These are phyloP conservation scores for Lycophotia porphyrea DNA, from an alignment of 2,888 invertebrate species.

Conservation along the genomic window DNA sequence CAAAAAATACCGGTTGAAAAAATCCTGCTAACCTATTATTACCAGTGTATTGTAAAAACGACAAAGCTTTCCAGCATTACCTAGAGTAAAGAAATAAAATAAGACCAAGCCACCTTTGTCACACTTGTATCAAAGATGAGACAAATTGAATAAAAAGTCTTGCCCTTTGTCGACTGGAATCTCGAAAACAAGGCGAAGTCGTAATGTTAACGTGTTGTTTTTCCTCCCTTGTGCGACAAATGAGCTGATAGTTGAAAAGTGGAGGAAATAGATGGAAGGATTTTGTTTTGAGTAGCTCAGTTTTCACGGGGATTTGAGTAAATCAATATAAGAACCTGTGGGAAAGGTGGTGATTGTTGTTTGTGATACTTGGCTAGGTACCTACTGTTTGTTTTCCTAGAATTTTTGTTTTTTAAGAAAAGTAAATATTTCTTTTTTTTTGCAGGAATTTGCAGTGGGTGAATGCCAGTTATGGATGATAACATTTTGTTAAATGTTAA, in stretches of 20 bases:
- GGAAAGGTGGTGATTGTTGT: not conserved
- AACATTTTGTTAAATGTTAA: not conserved
- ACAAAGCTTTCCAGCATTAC: conserved; percentile 46
- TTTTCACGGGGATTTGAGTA: conserved; percentile 24
- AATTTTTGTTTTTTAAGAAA: no score
- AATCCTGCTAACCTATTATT: conserved; percentile 19
- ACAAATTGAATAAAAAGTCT: conserved; percentile 66
- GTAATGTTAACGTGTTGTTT: conserved; percentile 49
- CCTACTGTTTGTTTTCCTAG: not conserved
- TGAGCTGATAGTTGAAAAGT: conserved; percentile 41
- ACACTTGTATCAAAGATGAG: conserved; percentile 60
- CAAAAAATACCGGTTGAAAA: conserved; percentile 28
- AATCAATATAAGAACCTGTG: not conserved
- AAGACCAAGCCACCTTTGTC: conserved; percentile 49
- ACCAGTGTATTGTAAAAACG: conserved; percentile 39
- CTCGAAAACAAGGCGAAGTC: conserved; percentile 51
- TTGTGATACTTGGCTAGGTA: not conserved
- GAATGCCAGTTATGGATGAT: not conserved
- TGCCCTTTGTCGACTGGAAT: conserved; percentile 57
- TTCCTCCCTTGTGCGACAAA: conserved; percentile 41
- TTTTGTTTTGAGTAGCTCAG: not conserved
- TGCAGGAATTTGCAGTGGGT: not conserved
- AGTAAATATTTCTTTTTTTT: not conserved
- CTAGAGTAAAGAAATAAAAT: conserved; percentile 35
- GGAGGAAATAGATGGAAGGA: conserved; percentile 4